Conservation (phyloP, 2,797 vertebrate species). For the Tenualosa ilisha region DNA sequence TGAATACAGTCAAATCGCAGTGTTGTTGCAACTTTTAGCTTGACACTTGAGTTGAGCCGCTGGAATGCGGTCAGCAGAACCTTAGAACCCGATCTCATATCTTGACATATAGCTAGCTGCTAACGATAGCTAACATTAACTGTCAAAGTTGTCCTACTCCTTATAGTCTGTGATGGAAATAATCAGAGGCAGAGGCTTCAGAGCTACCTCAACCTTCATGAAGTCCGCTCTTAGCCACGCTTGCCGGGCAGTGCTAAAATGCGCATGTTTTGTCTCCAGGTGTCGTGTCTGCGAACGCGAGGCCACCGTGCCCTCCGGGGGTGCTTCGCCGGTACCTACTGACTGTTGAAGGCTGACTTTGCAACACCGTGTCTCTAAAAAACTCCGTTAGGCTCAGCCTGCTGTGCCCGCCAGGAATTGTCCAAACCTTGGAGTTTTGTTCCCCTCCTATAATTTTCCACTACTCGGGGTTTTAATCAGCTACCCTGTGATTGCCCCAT, state of each 20-base stretch:
- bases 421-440: no score
- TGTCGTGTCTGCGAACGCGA: background rate
- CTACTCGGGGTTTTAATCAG: no score
- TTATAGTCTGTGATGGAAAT: background rate
- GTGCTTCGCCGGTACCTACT: background rate
- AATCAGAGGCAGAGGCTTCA: background rate
- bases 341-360: no score
- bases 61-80: background rate
- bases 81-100: background rate
- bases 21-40: background rate
- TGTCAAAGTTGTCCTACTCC: background rate
- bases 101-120: background rate
- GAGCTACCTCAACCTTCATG: background rate
- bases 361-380: no score
- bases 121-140: constrained; percentile 5
- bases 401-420: no score
- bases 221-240: background rate
- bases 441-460: no score
- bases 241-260: background rate
- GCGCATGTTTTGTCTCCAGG: background rate
- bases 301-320: background rate
- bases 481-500: no score
- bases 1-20: background rate
- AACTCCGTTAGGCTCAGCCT: no score
- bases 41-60: background rate